These are phyloP conservation scores for Meloidogyne hapla DNA, from an alignment of 1,140 invertebrate genomes.

Conservation along the genomic window DNA sequence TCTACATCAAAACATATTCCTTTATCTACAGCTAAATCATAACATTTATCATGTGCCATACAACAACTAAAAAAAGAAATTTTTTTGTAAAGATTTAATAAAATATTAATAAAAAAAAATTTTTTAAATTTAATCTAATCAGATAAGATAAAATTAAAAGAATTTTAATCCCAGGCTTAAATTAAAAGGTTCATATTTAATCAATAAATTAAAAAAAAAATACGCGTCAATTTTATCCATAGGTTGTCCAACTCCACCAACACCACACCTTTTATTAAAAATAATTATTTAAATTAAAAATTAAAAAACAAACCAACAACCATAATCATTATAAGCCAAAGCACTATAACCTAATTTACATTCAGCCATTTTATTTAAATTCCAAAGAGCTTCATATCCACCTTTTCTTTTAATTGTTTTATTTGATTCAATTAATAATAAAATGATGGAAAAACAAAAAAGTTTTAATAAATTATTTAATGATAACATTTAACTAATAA, in stretches of 20 bases:
- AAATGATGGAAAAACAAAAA: not conserved
- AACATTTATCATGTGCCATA: constrained; percentile 37
- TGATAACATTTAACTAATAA: too few relatives aligned
- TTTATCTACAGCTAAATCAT: constrained; percentile 36
- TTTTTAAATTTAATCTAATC: too few relatives aligned
- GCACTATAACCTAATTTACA: constrained; percentile 40
- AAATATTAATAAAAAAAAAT: too few relatives aligned
- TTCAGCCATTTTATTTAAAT: constrained; percentile 39
- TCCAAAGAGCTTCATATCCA: constrained; percentile 30
- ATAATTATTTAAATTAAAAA: not conserved
- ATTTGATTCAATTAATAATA: not conserved
- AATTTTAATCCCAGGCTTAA: too few relatives aligned
- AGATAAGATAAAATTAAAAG: too few relatives aligned
- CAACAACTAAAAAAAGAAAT: too few relatives aligned
- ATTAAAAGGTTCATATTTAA: too few relatives aligned
- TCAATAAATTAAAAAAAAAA: not conserved
- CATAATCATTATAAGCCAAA: constrained; percentile 38
- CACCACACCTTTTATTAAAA: constrained; percentile 27
- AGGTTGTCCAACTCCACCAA: constrained; percentile 32
- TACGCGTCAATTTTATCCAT: constrained; percentile 38
- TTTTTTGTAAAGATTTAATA: too few relatives aligned
- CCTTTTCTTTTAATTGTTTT: not conserved
- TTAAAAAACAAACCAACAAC: constrained; percentile 34
- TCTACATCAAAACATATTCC: constrained; percentile 28
- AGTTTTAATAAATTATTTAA: not conserved